These are phyloP conservation scores for Mercenaria mercenaria DNA, from an alignment of 1,140 invertebrate species.

Conservation along the genomic window DNA sequence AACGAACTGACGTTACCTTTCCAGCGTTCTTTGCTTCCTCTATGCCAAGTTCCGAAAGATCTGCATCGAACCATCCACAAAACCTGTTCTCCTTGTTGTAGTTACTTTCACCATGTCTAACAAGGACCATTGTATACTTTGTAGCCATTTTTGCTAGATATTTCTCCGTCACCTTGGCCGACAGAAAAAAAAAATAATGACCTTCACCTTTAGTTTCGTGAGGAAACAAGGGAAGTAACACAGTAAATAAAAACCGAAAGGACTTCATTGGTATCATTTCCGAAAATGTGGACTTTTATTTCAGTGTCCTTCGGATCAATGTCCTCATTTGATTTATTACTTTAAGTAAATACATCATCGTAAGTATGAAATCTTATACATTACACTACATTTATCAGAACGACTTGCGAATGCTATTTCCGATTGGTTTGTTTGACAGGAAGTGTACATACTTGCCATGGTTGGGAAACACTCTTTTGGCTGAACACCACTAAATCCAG, in stretches of 20 bases:
- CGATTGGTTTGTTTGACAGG: background rate
- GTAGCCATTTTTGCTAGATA: constrained; percentile 63
- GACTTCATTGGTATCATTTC: background rate
- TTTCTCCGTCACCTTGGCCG: constrained; percentile 18
- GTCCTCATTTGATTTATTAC: background rate
- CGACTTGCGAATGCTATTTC: background rate
- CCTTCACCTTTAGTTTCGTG: constrained; percentile 4
- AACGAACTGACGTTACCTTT: constrained; percentile 70
- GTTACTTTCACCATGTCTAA: constrained; percentile 97
- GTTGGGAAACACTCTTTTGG: no score
- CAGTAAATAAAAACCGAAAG: background rate
- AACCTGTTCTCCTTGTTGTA: constrained; percentile 98
- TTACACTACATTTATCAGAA: background rate
- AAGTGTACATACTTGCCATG: constrained; percentile 8
- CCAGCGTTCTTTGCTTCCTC: constrained; percentile 90
- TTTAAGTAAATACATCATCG: no score
- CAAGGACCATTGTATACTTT: constrained; percentile 91
- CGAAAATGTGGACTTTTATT: background rate
- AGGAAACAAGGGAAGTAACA: background rate
- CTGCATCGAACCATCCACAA: constrained; percentile 92
- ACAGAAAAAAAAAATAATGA: background rate
- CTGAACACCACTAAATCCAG: no score
- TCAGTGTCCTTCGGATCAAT: background rate
- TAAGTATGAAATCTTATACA: no score
- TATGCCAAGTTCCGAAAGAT: constrained; percentile 89